Percentiles rank a stretch among this genome's conserved stretches.
These are phyloP conservation scores for Siderastrea radians DNA, from an alignment of 92 coral and sea anemone species.

Conservation along the genomic window DNA sequence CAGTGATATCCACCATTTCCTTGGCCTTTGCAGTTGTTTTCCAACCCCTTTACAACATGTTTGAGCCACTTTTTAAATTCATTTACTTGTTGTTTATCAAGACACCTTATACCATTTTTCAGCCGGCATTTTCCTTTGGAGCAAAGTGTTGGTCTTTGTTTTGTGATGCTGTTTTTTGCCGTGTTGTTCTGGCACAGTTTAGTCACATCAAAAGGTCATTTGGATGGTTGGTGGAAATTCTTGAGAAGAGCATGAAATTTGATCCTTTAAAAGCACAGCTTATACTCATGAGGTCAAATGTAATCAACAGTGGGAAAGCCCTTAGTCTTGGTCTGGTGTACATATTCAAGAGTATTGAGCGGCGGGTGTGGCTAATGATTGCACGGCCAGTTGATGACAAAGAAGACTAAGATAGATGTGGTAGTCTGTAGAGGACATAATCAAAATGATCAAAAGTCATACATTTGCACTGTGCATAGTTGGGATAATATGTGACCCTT, in stretches of 20 bases:
- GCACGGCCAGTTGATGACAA: slow-evolving; percentile 74
- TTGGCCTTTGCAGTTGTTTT: slow-evolving; percentile 55
- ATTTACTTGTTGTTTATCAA: slow-evolving; percentile 65
- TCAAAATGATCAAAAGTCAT: no score
- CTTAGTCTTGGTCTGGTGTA: slow-evolving; percentile 89
- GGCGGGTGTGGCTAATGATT: slow-evolving; percentile 82
- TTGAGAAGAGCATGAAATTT: slow-evolving; percentile 83
- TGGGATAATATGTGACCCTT: no score
- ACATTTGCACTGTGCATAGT: no score
- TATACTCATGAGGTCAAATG: slow-evolving; percentile 86
- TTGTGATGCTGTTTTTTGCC: slow-evolving; percentile 61
- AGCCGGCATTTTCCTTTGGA: slow-evolving; percentile 57
- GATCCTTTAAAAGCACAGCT: slow-evolving; percentile 94
- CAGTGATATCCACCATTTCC: slow-evolving; percentile 38
- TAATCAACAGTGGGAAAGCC: slow-evolving; percentile 93
- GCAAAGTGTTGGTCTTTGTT: slow-evolving; percentile 69
- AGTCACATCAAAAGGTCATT: slow-evolving; percentile 25
- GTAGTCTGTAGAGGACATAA: neutral
- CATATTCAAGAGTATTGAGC: slow-evolving; percentile 76
- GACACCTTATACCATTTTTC: slow-evolving; percentile 71
- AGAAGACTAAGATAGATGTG: slow-evolving; percentile 22
- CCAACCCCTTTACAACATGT: slow-evolving; percentile 56
- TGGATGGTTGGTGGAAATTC: slow-evolving; percentile 58
- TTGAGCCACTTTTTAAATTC: slow-evolving; percentile 71
- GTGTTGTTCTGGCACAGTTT: slow-evolving; percentile 65